Percentiles rank a stretch among this genome's conserved stretches.
These are phyloP conservation scores for Solenopsis fugax DNA, from an alignment of 1,140 invertebrate genomes.

Conservation along the genomic window DNA sequence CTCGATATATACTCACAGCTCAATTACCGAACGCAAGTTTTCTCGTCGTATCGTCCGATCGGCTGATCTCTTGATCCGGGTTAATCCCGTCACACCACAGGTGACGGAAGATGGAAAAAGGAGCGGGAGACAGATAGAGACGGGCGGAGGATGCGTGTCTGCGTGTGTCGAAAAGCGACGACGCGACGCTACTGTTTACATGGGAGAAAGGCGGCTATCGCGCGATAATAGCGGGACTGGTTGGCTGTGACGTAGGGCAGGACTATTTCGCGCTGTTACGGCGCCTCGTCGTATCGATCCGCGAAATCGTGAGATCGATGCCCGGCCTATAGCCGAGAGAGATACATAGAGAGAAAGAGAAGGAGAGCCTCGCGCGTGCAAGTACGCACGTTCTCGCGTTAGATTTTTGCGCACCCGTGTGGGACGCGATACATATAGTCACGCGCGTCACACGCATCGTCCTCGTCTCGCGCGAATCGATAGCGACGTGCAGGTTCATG, in stretches of 20 bases:
- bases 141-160: not conserved
- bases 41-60: not conserved
- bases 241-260: not conserved
- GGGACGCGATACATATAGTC: not conserved
- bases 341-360: not conserved
- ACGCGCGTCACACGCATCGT: not conserved
- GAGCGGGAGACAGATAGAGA: not conserved
- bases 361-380: not conserved
- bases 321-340: not conserved
- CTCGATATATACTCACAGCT: not conserved
- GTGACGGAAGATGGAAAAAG: not conserved
- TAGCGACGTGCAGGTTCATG: conserved; percentile 21
- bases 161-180: not conserved
- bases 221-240: conserved; percentile 16
- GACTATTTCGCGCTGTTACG: not conserved
- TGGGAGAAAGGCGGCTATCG: conserved; percentile 23
- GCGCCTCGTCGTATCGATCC: conserved; percentile 9
- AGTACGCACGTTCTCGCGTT: not conserved
- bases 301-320: conserved; percentile 44
- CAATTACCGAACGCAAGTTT: not conserved
- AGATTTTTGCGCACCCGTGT: not conserved
- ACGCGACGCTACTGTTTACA: conserved; percentile 38
- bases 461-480: conserved; percentile 25
- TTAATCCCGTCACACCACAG: not conserved
- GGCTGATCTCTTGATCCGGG: not conserved